These are phyloP conservation scores for Potamilus streckersoni DNA, from an alignment of 1,140 invertebrate genomes.

Conservation along the genomic window DNA sequence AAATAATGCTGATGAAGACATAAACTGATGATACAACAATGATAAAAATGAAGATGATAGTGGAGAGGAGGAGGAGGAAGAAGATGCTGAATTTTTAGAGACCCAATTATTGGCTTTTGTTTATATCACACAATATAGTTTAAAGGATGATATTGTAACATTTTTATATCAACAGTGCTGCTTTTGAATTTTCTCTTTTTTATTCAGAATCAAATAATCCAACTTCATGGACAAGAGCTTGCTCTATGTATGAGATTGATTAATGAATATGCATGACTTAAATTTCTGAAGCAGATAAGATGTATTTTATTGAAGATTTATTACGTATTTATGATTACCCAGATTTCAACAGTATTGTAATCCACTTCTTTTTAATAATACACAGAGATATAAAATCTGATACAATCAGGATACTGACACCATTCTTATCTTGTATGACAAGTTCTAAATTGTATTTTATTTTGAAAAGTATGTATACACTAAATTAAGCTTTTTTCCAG, in stretches of 20 bases:
- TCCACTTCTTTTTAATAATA: background rate
- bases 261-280: no score
- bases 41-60: background rate
- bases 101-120: background rate
- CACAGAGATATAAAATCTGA: background rate
- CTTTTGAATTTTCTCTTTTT: no score
- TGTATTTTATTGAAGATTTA: no score
- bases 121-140: no score
- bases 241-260: no score
- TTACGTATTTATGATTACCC: background rate
- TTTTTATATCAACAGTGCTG: no score
- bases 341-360: background rate
- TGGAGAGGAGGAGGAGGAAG: background rate
- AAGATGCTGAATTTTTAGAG: background rate
- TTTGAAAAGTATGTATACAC: conserved; percentile 15
- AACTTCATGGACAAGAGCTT: no score
- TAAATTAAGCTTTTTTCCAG: background rate
- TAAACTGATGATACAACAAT: background rate
- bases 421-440: background rate
- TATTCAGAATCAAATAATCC: no score
- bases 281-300: no score
- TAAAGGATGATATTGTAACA: no score
- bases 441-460: background rate
- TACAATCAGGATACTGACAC: background rate
- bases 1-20: background rate